Evolutionary conservation across 1,140 invertebrate species (phyloP).

Genomic region (Streblospio benedicti): DNA sequence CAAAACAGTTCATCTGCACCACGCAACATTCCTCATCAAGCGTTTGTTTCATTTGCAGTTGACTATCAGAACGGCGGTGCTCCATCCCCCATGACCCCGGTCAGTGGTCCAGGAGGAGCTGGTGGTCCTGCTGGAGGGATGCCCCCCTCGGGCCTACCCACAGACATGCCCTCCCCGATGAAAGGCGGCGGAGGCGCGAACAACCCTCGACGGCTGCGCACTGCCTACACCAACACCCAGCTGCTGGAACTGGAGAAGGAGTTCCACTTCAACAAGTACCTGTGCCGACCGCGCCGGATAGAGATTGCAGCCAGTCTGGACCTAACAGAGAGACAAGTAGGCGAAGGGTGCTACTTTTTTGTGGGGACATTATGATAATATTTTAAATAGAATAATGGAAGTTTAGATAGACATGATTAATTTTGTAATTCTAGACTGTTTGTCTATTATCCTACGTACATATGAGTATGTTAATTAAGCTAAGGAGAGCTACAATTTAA

Average conservation of each 20-base stretch:
- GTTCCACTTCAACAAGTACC: constrained; percentile 68
- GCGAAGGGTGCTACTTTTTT: constrained; percentile 30
- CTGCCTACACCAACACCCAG: constrained; percentile 98
- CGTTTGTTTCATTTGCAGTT: no score
- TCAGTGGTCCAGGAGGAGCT: neutral
- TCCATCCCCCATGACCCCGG: neutral
- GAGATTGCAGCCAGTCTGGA: constrained; percentile 66
- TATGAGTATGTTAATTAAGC: no score
- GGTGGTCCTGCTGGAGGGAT: neutral
- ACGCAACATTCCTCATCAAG: neutral
- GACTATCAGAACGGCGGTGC: no score
- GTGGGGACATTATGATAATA: constrained; percentile 8
- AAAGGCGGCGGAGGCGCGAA: neutral
- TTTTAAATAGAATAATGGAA: neutral
- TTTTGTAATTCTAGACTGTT: neutral
- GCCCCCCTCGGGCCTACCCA: neutral
- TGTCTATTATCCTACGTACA: no score
- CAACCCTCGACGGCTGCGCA: constrained; percentile 56
- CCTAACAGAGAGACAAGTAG: constrained; percentile 56
- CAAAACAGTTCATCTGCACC: neutral
- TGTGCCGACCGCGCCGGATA: constrained; percentile 71
- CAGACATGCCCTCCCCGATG: neutral
- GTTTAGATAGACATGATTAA: neutral
- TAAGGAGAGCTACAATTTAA: no score
- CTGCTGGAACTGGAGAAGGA: constrained; percentile 96